Percentiles rank a stretch among this genome's conserved stretches.
These are phyloP conservation scores for Myxocyprinus asiaticus DNA, from an alignment of 2,113 vertebrate genomes.

Conservation along the genomic window DNA sequence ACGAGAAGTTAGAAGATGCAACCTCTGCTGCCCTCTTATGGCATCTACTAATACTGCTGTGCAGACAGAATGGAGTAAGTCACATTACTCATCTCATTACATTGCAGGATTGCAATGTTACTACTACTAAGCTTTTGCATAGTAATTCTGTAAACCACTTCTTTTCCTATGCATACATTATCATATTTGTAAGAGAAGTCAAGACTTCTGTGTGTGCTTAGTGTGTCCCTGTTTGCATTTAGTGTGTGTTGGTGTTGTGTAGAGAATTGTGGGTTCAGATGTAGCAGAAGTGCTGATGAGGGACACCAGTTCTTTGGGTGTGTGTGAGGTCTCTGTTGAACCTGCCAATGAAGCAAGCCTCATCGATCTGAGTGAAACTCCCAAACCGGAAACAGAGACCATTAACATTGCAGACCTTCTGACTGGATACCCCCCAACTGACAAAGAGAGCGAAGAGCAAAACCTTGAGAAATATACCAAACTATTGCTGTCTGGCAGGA, in stretches of 20 bases:
- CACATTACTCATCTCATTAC: not conserved
- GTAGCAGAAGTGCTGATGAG: slow-evolving; percentile 71
- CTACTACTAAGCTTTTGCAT: not conserved
- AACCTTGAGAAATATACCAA: slow-evolving; percentile 84
- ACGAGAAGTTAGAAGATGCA: slow-evolving; percentile 66
- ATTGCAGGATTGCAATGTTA: not conserved
- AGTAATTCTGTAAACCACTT: not conserved
- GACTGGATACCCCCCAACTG: slow-evolving; percentile 75
- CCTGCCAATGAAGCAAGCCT: slow-evolving; percentile 62
- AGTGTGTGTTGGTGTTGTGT: slow-evolving; percentile 40
- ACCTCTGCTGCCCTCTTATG: slow-evolving; percentile 84
- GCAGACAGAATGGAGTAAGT: slow-evolving; percentile 88
- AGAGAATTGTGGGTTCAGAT: slow-evolving; percentile 75
- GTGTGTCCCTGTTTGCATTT: too few species aligned
- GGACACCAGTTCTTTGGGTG: slow-evolving; percentile 60
- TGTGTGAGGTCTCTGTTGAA: slow-evolving; percentile 57
- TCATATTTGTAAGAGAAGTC: too few species aligned
- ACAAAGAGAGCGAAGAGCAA: slow-evolving; percentile 66
- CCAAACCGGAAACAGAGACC: slow-evolving; percentile 50
- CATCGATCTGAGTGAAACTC: slow-evolving; percentile 67
- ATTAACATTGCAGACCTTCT: slow-evolving; percentile 76
- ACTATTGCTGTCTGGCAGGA: slow-evolving; percentile 87
- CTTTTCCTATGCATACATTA: not conserved
- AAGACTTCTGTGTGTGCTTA: too few species aligned
- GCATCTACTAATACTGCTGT: slow-evolving; percentile 86